These are phyloP conservation scores for Cheirogaleus medius DNA, from an alignment of 2,113 vertebrate species.

Conservation along the genomic window DNA sequence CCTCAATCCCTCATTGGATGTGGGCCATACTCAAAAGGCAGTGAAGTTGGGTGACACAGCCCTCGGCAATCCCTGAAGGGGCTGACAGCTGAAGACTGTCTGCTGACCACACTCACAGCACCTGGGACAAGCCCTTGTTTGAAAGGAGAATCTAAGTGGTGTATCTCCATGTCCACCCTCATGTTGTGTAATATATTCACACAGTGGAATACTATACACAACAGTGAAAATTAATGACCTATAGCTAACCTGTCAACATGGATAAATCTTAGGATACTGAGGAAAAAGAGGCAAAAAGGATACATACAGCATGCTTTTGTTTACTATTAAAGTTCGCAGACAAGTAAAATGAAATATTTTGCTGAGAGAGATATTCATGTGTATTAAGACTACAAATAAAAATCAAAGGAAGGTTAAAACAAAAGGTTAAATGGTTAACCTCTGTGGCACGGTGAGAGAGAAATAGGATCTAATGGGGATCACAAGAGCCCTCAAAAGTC, in stretches of 20 bases:
- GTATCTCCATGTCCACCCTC: neutral
- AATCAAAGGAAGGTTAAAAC: neutral
- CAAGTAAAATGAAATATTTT: constrained; percentile 27
- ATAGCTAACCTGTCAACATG: neutral
- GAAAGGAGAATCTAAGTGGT: neutral
- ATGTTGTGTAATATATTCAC: neutral
- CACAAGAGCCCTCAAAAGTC: neutral
- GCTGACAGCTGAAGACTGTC: neutral
- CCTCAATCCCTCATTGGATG: neutral
- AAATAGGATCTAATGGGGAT: neutral
- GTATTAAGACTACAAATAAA: neutral
- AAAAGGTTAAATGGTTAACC: neutral
- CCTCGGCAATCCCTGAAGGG: neutral
- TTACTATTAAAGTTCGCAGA: constrained; percentile 20
- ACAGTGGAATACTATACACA: neutral
- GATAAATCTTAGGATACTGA: neutral
- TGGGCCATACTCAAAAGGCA: neutral
- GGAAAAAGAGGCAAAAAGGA: neutral
- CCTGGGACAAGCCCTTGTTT: neutral
- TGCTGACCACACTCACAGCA: neutral
- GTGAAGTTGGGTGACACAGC: neutral
- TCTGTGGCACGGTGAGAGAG: neutral
- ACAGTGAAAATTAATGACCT: neutral
- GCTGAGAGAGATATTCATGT: neutral
- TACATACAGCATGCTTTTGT: neutral